Conservation (phyloP, 23 tunicate species). For the Phallusia fumigata region DNA sequence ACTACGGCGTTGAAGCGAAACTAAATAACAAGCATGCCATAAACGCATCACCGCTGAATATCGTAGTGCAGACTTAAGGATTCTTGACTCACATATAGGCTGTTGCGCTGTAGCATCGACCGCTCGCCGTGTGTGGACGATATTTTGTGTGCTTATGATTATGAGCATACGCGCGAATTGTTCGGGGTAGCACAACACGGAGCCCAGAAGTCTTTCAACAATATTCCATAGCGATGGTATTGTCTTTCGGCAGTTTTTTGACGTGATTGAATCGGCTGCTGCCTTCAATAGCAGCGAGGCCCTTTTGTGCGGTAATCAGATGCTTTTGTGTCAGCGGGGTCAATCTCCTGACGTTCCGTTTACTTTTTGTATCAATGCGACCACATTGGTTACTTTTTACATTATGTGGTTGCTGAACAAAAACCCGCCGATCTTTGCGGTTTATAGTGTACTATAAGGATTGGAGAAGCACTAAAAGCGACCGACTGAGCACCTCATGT, state of each 20-base stretch:
- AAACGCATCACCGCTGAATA: no score
- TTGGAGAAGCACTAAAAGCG: no score
- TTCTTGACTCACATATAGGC: no score
- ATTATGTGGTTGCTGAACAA: neutral
- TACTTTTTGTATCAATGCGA: slow-evolving; percentile 2
- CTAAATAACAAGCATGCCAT: no score
- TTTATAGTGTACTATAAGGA: no score
- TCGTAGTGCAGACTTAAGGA: no score
- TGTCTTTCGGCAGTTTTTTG: neutral
- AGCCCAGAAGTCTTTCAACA: neutral
- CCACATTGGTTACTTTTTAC: neutral
- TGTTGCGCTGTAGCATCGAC: no score
- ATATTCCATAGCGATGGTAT: neutral
- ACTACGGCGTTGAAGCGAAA: no score
- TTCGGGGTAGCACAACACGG: neutral
- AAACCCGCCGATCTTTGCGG: no score
- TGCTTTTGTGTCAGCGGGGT: neutral
- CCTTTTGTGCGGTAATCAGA: neutral
- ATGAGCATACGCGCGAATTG: neutral
- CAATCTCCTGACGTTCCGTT: neutral
- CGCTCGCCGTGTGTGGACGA: neutral
- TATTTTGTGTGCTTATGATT: slow-evolving; percentile 5
- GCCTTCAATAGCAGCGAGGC: neutral
- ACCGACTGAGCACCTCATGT: no score
- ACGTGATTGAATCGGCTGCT: neutral